Evolutionary conservation across 1,140 invertebrate genomes (phyloP).

Genomic region (Stegodyphus dumicola): DNA sequence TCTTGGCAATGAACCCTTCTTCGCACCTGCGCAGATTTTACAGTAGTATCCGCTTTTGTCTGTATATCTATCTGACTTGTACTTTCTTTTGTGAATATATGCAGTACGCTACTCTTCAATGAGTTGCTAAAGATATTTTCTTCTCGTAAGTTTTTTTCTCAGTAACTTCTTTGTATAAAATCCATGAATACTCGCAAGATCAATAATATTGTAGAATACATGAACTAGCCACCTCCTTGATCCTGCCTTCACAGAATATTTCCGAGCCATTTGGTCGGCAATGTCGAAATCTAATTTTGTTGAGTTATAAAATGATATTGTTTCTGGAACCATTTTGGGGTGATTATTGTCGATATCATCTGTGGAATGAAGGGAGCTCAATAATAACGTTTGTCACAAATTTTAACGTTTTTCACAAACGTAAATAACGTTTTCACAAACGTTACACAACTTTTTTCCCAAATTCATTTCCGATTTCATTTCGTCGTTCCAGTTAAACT

Average conservation of each 20-base stretch:
- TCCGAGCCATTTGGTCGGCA: constrained; percentile 34
- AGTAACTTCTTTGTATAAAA: constrained; percentile 13
- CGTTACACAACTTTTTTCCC: no score
- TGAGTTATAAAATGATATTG: constrained; percentile 28
- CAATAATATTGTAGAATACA: constrained; percentile 56
- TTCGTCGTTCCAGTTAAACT: no score
- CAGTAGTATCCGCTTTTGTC: background rate
- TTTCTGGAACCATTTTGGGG: background rate
- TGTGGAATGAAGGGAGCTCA: constrained; percentile 2
- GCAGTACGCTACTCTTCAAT: background rate
- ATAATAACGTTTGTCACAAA: background rate
- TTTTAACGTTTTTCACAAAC: no score
- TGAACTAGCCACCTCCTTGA: constrained; percentile 43
- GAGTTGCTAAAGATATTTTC: background rate
- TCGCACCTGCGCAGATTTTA: background rate
- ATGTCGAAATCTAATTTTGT: constrained; percentile 34
- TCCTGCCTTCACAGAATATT: constrained; percentile 23
- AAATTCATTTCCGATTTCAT: no score
- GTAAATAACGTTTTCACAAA: no score
- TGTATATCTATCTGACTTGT: background rate
- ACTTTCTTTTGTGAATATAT: constrained; percentile 2
- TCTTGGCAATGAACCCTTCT: background rate
- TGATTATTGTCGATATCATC: background rate
- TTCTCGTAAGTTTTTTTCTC: constrained; percentile 1
- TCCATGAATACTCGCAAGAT: constrained; percentile 5